These are phyloP conservation scores for Orchesella cincta DNA, from an alignment of 1,140 invertebrate genomes.

Conservation along the genomic window DNA sequence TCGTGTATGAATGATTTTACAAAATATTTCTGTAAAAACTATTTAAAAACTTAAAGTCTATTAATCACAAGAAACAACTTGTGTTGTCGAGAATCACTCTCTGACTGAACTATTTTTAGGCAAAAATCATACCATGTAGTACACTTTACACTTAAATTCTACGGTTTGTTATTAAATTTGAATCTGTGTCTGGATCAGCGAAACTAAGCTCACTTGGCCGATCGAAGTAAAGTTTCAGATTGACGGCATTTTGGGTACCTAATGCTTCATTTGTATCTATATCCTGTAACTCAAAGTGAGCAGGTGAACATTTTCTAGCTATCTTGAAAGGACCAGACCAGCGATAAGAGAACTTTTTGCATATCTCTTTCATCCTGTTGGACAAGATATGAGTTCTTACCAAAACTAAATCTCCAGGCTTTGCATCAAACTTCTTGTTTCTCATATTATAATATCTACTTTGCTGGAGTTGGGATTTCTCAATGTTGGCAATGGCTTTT, in stretches of 20 bases:
- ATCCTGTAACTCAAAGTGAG: neutral
- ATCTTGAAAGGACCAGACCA: constrained; percentile 8
- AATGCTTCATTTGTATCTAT: neutral
- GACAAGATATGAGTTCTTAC: constrained; percentile 1
- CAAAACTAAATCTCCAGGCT: neutral
- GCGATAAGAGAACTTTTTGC: neutral
- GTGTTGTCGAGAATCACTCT: too few species aligned
- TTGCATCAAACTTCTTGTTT: neutral
- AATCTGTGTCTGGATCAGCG: too few species aligned
- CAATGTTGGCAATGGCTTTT: neutral
- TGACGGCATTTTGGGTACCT: neutral
- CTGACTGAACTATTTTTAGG: too few species aligned
- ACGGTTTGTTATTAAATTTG: too few species aligned
- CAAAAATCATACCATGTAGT: too few species aligned
- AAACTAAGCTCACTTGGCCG: too few species aligned
- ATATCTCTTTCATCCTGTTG: neutral
- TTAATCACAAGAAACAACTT: too few species aligned
- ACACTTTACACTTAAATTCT: too few species aligned
- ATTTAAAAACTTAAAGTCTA: too few species aligned
- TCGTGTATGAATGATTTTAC: too few species aligned
- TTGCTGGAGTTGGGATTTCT: neutral
- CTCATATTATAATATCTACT: neutral
- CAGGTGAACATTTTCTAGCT: neutral
- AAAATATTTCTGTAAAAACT: too few species aligned
- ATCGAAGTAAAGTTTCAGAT: constrained; percentile 6